These are phyloP conservation scores for Moxostoma hubbsi DNA, from an alignment of 2,797 vertebrate genomes.

Conservation along the genomic window DNA sequence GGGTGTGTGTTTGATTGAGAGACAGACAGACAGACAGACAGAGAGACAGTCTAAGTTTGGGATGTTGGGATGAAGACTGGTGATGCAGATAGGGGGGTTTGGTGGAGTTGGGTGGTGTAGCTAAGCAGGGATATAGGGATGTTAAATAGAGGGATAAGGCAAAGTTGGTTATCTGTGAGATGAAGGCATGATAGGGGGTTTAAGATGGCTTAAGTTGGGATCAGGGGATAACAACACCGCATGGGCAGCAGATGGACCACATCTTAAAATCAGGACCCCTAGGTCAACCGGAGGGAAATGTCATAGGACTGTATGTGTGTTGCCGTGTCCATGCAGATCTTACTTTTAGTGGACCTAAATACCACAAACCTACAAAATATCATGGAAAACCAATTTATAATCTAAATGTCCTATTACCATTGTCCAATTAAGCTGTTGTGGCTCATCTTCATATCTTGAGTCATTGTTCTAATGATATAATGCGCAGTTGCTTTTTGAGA, in stretches of 20 bases:
- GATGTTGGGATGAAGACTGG: conserved; percentile 31
- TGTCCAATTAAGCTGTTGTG: neutral
- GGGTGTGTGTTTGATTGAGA: conserved; percentile 27
- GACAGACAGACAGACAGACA: conserved; percentile 20
- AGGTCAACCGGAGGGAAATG: conserved; percentile 19
- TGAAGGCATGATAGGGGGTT: conserved; percentile 13
- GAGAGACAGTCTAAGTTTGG: conserved; percentile 20
- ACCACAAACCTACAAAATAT: neutral
- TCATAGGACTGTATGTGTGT: conserved; percentile 5
- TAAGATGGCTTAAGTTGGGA: conserved; percentile 23
- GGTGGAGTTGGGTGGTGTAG: conserved; percentile 56
- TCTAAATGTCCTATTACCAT: neutral
- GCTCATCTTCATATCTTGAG: no score
- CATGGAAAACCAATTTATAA: no score
- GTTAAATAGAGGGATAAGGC: conserved; percentile 23
- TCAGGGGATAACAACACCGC: conserved; percentile 16
- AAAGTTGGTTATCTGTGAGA: conserved; percentile 27
- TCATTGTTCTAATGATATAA: no score
- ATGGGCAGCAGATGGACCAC: conserved; percentile 33
- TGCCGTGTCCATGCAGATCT: neutral
- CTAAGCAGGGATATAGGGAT: conserved; percentile 10
- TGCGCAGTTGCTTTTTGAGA: no score
- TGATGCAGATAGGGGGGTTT: conserved; percentile 57
- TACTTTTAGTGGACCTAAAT: neutral
- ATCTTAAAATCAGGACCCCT: conserved; percentile 20